These are phyloP conservation scores for Limenitis camilla DNA, from an alignment of 2,888 invertebrate genomes.

Conservation along the genomic window DNA sequence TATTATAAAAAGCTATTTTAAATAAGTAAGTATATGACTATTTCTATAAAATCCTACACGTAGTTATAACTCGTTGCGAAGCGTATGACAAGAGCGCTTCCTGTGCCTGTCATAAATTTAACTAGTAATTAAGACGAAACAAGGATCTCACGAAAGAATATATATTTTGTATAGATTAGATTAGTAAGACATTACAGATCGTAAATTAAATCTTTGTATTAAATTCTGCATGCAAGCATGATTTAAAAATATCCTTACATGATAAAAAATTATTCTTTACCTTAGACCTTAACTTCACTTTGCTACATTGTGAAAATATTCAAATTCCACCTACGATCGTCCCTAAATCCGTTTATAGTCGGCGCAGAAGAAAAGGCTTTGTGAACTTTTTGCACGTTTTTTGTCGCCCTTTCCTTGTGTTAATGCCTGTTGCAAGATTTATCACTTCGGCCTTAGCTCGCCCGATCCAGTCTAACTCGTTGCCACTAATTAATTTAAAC, in stretches of 20 bases:
- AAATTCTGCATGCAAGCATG: not conserved
- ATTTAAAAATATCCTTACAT: conserved; percentile 5
- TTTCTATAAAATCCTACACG: too few species aligned
- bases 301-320: conserved; percentile 16
- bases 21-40: too few species aligned
- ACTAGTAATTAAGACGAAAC: too few species aligned
- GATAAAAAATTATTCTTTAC: conserved; percentile 10
- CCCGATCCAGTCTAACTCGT: conserved; percentile 32
- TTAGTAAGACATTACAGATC: too few species aligned
- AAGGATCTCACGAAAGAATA: too few species aligned
- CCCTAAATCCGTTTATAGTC: conserved; percentile 27
- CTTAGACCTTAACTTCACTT: conserved; percentile 13
- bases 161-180: too few species aligned
- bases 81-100: too few species aligned
- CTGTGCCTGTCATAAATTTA: too few species aligned
- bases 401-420: conserved; percentile 29
- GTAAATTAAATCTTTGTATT: not conserved
- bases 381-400: conserved; percentile 28
- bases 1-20: too few species aligned
- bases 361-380: conserved; percentile 25
- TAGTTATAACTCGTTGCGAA: too few species aligned
- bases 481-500: conserved; percentile 35
- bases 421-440: conserved; percentile 33
- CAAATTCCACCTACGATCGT: conserved; percentile 22
- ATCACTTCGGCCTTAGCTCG: conserved; percentile 31